These are phyloP conservation scores for Cryptoprocta ferox DNA, from an alignment of 2,797 vertebrate genomes.

Conservation along the genomic window DNA sequence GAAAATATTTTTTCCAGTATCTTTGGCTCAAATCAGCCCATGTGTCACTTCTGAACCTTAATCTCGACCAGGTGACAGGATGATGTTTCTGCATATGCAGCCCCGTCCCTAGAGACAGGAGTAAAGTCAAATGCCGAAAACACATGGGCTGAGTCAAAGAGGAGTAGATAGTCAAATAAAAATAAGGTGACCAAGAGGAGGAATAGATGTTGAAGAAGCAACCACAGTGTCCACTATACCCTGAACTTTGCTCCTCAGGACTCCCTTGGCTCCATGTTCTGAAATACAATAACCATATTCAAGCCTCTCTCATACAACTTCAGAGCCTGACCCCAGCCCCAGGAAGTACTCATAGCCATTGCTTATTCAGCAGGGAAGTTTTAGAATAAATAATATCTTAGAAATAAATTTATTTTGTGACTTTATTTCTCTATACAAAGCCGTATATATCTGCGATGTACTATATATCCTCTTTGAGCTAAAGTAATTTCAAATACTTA, in stretches of 20 bases:
- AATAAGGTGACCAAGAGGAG: background rate
- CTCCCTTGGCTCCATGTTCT: background rate
- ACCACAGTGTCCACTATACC: background rate
- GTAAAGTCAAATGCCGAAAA: background rate
- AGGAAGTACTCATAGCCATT: background rate
- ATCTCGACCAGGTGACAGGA: background rate
- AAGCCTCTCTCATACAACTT: background rate
- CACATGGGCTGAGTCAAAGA: background rate
- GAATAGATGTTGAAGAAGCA: background rate
- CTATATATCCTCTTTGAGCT: background rate
- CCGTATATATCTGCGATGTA: background rate
- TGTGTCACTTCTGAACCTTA: background rate
- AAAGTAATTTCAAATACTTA: conserved; percentile 18
- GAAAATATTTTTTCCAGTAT: background rate
- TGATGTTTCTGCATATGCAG: background rate
- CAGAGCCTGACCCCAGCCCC: background rate
- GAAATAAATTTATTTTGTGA: conserved; percentile 42
- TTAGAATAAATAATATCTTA: conserved; percentile 23
- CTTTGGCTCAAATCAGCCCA: background rate
- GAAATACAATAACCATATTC: background rate
- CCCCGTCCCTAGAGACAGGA: background rate
- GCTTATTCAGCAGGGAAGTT: background rate
- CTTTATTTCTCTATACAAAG: background rate
- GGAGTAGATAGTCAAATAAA: background rate
- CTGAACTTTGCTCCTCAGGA: background rate